Evolutionary conservation across 2,888 invertebrate genomes (phyloP).

Genomic region (Phania funesta): DNA sequence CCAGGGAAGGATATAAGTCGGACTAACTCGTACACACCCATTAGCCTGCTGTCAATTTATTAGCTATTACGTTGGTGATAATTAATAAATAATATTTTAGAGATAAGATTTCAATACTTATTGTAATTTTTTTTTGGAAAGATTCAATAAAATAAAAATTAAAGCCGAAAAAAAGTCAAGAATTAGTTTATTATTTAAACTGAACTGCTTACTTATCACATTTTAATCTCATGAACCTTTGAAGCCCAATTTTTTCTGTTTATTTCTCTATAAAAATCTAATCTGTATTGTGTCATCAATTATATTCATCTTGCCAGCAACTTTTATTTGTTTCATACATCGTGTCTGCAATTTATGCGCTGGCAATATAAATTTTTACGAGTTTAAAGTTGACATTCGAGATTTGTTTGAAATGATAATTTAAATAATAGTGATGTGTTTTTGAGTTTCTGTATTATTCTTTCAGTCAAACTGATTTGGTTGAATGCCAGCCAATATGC

Average conservation of each 20-base stretch:
- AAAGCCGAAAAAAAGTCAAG: too few relatives aligned
- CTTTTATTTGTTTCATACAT: conserved; percentile 14
- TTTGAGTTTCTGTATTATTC: neutral
- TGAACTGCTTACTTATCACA: neutral
- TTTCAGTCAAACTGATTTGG: neutral
- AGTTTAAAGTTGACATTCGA: conserved; percentile 54
- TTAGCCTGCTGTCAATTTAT: too few relatives aligned
- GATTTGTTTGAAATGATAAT: conserved; percentile 63
- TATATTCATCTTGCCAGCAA: conserved; percentile 41
- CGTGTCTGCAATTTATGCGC: conserved; percentile 21
- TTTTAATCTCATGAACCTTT: conserved; percentile 4
- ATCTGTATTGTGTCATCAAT: conserved; percentile 49
- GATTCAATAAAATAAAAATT: too few relatives aligned
- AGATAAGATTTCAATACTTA: too few relatives aligned
- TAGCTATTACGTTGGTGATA: too few relatives aligned
- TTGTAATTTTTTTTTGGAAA: too few relatives aligned
- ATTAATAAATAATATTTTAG: too few relatives aligned
- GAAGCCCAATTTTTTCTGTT: neutral
- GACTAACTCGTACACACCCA: too few relatives aligned
- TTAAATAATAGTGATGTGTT: conserved; percentile 54
- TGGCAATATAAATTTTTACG: conserved; percentile 30
- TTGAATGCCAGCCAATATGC: conserved; percentile 15
- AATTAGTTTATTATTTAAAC: neutral
- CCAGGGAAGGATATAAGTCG: too few relatives aligned
- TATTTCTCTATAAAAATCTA: conserved; percentile 19